phyloP scores from a whole-genome alignment of 1,140 invertebrate genomes.

The Hypsibius dujardini region DNA sequence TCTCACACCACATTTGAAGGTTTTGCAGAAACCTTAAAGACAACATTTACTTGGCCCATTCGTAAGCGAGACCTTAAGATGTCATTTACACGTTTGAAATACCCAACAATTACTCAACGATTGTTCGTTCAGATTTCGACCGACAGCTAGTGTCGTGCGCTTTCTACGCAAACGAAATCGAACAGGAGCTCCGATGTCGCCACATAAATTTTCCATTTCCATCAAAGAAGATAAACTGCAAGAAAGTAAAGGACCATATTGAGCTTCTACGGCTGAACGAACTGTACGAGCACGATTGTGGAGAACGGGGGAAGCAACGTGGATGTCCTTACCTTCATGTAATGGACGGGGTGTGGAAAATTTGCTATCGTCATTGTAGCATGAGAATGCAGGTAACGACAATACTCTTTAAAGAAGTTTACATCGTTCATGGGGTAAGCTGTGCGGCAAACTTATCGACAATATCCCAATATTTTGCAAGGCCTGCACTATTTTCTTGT shows the following conservation, averaged over 20 bases:
- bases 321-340: not conserved
- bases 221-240: not conserved
- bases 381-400: not conserved
- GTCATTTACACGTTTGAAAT: not conserved
- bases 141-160: too few species aligned
- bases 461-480: not conserved
- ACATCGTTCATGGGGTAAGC: not conserved
- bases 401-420: not conserved
- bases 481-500: not conserved
- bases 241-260: not conserved
- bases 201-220: not conserved
- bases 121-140: not conserved
- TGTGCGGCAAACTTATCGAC: not conserved
- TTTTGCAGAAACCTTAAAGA: not conserved
- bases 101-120: not conserved
- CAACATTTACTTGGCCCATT: not conserved
- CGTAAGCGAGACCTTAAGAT: not conserved
- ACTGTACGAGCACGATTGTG: not conserved
- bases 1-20: not conserved
- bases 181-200: not conserved
- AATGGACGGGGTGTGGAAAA: conserved; percentile 4
- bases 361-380: conserved; percentile 3
- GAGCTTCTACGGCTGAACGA: not conserved
- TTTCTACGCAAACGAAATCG: conserved; percentile 2
- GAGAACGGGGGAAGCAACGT: not conserved